Percentiles rank a stretch among this genome's conserved stretches.
phyloP scores from a whole-genome alignment of 2,888 invertebrate species.

The Pterostichus niger region DNA sequence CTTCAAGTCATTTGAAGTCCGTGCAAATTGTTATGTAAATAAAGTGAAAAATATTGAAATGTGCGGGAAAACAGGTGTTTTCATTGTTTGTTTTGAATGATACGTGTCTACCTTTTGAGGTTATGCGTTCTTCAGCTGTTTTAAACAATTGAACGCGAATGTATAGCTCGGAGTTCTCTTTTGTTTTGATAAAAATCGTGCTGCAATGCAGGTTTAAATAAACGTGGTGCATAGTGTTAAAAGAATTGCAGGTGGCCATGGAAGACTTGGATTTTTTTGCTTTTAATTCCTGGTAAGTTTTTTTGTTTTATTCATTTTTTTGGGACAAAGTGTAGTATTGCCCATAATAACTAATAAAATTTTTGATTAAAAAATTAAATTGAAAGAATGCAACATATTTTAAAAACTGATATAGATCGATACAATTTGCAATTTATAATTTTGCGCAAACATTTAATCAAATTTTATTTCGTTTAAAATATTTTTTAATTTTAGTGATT shows the following conservation, averaged over 20 bases:
- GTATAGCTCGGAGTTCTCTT: slow-evolving; percentile 15
- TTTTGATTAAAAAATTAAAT: not conserved
- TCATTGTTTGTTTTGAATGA: slow-evolving; percentile 60
- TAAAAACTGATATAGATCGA: no score
- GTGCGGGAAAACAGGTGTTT: slow-evolving; percentile 53
- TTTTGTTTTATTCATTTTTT: slow-evolving; percentile 36
- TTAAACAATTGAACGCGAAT: slow-evolving; percentile 50
- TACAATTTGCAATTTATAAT: no score
- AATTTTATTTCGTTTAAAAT: no score
- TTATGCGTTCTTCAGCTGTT: slow-evolving; percentile 59
- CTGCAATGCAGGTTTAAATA: slow-evolving; percentile 25
- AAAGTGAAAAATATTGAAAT: slow-evolving; percentile 28
- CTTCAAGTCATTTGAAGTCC: not conserved
- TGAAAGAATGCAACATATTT: slow-evolving; percentile 42
- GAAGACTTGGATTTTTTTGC: slow-evolving; percentile 49
- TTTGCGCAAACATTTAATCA: no score
- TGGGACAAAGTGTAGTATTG: not conserved
- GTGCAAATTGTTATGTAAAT: not conserved
- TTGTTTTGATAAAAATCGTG: slow-evolving; percentile 33
- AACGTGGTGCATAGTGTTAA: slow-evolving; percentile 11
- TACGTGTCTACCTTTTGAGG: slow-evolving; percentile 61
- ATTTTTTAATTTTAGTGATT: no score
- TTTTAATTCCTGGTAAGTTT: slow-evolving; percentile 43
- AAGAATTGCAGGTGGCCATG: slow-evolving; percentile 20
- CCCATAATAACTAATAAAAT: no score